These are phyloP conservation scores for Cremastinae sp. DNA, from an alignment of 2,888 invertebrate species.

Conservation along the genomic window DNA sequence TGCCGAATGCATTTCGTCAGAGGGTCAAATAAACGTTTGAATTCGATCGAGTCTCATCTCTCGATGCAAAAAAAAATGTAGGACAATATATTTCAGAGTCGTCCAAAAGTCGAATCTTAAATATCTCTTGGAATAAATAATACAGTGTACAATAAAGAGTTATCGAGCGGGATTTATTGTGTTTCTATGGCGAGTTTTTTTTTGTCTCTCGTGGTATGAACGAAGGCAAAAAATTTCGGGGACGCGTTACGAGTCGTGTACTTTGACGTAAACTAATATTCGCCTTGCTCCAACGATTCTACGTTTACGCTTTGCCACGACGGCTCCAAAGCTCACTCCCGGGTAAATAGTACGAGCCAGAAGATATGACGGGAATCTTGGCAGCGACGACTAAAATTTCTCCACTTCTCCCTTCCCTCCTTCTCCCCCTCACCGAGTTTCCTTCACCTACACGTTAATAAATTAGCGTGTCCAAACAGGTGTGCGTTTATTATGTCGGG, in stretches of 20 bases:
- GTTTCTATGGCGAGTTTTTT: too few species aligned
- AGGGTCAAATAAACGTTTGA: too few species aligned
- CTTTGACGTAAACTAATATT: slow-evolving; percentile 17
- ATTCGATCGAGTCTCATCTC: too few species aligned
- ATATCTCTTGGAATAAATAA: too few species aligned
- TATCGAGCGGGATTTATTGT: too few species aligned
- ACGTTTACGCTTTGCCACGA: background rate
- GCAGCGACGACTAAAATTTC: slow-evolving; percentile 66
- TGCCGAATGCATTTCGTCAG: too few species aligned
- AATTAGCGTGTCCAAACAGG: slow-evolving; percentile 74
- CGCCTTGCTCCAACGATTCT: background rate
- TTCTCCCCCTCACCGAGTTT: slow-evolving; percentile 34
- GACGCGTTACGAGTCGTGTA: slow-evolving; percentile 7
- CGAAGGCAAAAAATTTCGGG: too few species aligned
- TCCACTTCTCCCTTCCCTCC: background rate
- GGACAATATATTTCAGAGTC: too few species aligned
- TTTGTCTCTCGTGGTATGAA: too few species aligned
- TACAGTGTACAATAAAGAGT: too few species aligned
- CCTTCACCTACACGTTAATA: slow-evolving; percentile 74
- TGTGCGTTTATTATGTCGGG: slow-evolving; percentile 71
- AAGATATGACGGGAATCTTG: slow-evolving; percentile 72
- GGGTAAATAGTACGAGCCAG: slow-evolving; percentile 74
- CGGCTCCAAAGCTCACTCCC: slow-evolving; percentile 20
- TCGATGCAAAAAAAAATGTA: too few species aligned
- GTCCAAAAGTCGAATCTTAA: too few species aligned